phyloP scores from a whole-genome alignment of 2,113 vertebrate species.

The Octodon degus region DNA sequence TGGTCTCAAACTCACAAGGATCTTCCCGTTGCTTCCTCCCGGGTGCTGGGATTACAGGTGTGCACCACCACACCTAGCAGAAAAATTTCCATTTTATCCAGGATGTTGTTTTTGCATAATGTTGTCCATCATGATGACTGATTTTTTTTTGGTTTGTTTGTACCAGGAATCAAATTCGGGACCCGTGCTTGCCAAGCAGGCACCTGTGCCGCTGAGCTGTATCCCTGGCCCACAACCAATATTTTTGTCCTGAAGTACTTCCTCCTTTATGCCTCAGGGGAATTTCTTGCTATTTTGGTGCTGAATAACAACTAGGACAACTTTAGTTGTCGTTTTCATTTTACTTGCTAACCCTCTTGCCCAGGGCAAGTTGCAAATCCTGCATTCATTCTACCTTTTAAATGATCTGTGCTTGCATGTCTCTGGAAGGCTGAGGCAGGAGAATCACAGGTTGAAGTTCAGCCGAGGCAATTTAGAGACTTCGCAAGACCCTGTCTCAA shows the following conservation, averaged over 20 bases:
- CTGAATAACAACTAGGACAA: not conserved
- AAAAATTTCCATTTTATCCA: too few relatives aligned
- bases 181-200: too few relatives aligned
- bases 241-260: slow-evolving; percentile 45
- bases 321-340: slow-evolving; percentile 16
- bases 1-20: too few relatives aligned
- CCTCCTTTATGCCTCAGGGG: not conserved
- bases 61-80: too few relatives aligned
- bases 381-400: not conserved
- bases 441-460: not conserved
- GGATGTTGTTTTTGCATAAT: too few relatives aligned
- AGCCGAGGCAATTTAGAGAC: not conserved
- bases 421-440: not conserved
- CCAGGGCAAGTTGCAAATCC: not conserved
- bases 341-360: slow-evolving; percentile 15
- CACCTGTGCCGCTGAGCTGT: too few relatives aligned
- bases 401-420: not conserved
- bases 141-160: too few relatives aligned
- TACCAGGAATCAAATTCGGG: too few relatives aligned
- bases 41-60: too few relatives aligned
- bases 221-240: too few relatives aligned
- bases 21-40: too few relatives aligned
- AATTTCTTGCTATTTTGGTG: not conserved
- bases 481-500: not conserved
- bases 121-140: too few relatives aligned